Conservation (phyloP, 1,140 invertebrate species). For the Zaprionus africanus region DNA sequence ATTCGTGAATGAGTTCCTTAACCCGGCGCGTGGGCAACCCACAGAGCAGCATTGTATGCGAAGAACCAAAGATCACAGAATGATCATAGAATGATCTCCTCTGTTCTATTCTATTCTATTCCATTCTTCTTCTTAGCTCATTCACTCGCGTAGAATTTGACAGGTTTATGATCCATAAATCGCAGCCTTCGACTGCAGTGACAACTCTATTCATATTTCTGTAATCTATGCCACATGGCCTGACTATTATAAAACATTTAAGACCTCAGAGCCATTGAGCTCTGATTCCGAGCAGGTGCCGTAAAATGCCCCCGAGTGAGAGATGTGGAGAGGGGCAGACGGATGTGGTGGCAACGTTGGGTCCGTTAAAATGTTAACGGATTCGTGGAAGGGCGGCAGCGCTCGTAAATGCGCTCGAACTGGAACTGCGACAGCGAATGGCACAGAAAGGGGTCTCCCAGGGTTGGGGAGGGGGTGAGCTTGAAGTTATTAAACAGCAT, state of each 20-base stretch:
- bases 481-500: conserved; percentile 54
- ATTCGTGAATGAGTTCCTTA: conserved; percentile 7
- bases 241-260: conserved; percentile 29
- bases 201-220: conserved; percentile 50
- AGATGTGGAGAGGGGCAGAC: conserved; percentile 2
- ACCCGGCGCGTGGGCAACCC: conserved; percentile 15
- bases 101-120: neutral
- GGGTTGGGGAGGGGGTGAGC: neutral
- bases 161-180: conserved; percentile 48
- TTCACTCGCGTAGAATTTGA: conserved; percentile 34
- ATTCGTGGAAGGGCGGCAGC: conserved; percentile 34
- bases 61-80: neutral
- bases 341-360: conserved; percentile 16
- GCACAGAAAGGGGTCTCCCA: neutral
- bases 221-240: conserved; percentile 8
- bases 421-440: neutral
- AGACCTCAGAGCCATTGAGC: neutral
- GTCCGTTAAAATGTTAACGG: conserved; percentile 31
- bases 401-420: conserved; percentile 30
- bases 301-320: conserved; percentile 19
- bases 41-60: neutral
- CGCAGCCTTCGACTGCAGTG: conserved; percentile 25
- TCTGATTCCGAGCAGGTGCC: conserved; percentile 26
- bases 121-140: conserved; percentile 11
- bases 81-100: neutral